Evolutionary conservation across 1,140 invertebrate genomes (phyloP).

Genomic region (Tigriopus japonicus): DNA sequence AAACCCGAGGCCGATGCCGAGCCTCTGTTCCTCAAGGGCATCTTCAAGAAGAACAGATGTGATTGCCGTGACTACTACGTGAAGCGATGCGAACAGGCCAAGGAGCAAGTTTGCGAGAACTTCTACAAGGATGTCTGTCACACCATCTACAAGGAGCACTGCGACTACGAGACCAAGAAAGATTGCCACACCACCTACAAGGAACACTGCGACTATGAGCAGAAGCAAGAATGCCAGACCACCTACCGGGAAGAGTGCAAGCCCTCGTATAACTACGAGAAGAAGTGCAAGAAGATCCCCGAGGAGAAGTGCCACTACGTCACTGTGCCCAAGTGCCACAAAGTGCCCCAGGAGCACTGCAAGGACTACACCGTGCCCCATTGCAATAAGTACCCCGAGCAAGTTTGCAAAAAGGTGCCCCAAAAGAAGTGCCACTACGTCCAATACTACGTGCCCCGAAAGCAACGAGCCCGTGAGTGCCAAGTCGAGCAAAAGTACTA

Average conservation of each 20-base stretch:
- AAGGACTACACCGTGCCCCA: slow-evolving; percentile 1
- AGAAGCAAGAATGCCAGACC: background rate
- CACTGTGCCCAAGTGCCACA: background rate
- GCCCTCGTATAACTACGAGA: background rate
- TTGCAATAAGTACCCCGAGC: background rate
- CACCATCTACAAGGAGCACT: background rate
- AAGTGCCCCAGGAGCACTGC: slow-evolving; percentile 5
- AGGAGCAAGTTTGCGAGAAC: background rate
- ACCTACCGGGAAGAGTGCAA: background rate
- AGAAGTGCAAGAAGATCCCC: slow-evolving; percentile 3
- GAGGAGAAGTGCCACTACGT: slow-evolving; percentile 1
- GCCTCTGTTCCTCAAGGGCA: background rate
- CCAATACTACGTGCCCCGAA: background rate
- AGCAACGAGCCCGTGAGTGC: background rate
- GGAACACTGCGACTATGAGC: background rate
- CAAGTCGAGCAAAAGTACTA: background rate
- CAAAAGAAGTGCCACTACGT: slow-evolving; percentile 3
- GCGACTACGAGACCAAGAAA: background rate
- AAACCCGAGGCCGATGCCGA: background rate
- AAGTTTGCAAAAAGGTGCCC: background rate
- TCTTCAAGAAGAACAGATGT: background rate
- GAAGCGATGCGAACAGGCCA: background rate
- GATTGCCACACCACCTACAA: slow-evolving; percentile 1
- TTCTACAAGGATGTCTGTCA: background rate
- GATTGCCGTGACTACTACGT: slow-evolving; percentile 2